Base-by-base conservation (phyloP, 53 echinoderm and acorn worm genomes). In the Mesocentrotus franciscanus region DNA sequence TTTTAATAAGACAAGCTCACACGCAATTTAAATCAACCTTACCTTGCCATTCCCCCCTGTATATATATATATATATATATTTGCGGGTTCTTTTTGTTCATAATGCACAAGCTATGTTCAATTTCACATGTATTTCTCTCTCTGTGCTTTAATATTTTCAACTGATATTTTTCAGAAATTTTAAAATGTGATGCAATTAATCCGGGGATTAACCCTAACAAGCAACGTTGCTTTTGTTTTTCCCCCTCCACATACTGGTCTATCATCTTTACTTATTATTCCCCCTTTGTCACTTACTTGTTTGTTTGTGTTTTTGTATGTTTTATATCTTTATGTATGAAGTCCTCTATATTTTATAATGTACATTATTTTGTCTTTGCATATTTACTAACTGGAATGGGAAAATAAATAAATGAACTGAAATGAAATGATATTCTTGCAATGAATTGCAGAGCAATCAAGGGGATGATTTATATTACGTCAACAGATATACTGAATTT, bases 1-100 rank as follows among this genome's bases (percentile, higher is more conserved):
- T 58, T 90, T 90, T 60, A 90, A 90, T 90, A 90, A 90, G 90
- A 90, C 90, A 90, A 90, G 90, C 81, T 81, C 81, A 81, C 81
- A 81, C 42, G 81, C 81, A 81, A 81, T 81, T 81, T 81, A 81
- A 81, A 81, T 81, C 81, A 81, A 81, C 34, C 33, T 81, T 81
- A 81, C 81, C 81, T 42, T 39, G 29, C 42, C 81, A 36, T 81
- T 16, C 81, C 81, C 36, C 42, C 81, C 22, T 39, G 20, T 81
- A 42, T 39, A 81, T 20, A 24, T 13, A 70, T 70, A 39, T 39
- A 39, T 70, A 15, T 70, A 70, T 78, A 33, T 78, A 11, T 64
- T 64, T 64, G 64, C 16, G 64, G 64, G 20, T 4, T 64, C 20
- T 64, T 64, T 64, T 6, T 64, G 18, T 15, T 64, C 64, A 64